A percentile compares a stretch with the other conserved stretches of the same genome.
phyloP scores from a whole-genome alignment of 1,140 invertebrate genomes.

The Cataglyphis hispanica region DNA sequence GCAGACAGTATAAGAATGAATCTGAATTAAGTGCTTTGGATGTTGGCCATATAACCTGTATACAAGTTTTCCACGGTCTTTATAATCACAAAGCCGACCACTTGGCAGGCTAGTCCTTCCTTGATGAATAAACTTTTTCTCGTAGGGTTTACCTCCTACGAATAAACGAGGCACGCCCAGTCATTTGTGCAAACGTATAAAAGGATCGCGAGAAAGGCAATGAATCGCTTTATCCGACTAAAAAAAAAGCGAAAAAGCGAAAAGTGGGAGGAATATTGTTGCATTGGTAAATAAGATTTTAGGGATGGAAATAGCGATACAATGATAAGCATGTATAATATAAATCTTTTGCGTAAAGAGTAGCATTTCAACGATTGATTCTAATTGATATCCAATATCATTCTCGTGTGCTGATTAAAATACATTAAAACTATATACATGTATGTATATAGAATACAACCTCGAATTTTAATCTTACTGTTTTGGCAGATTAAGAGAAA shows the following conservation, averaged over 20 bases:
- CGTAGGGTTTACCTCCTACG: conserved; percentile 48
- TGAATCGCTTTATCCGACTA: conserved; percentile 67
- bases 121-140: conserved; percentile 65
- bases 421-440: not conserved
- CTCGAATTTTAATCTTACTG: not conserved
- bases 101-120: conserved; percentile 49
- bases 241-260: conserved; percentile 37
- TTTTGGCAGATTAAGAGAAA: not conserved
- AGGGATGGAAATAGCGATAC: conserved; percentile 15
- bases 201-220: conserved; percentile 52
- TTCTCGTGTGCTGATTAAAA: not conserved
- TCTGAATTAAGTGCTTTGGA: conserved; percentile 64
- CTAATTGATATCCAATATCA: not conserved
- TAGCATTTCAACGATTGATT: not conserved
- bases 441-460: not conserved
- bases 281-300: conserved; percentile 42
- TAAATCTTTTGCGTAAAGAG: not conserved
- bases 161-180: conserved; percentile 76
- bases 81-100: conserved; percentile 63
- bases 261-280: not conserved
- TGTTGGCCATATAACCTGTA: conserved; percentile 41
- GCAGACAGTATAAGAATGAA: conserved; percentile 58
- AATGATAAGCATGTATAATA: conserved; percentile 1
- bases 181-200: conserved; percentile 69
- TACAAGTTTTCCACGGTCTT: conserved; percentile 66